A percentile compares a stretch with the other conserved stretches of the same genome.
Evolutionary conservation across 2,888 invertebrate genomes (phyloP).

Genomic region (Stenichneumon culpator): DNA sequence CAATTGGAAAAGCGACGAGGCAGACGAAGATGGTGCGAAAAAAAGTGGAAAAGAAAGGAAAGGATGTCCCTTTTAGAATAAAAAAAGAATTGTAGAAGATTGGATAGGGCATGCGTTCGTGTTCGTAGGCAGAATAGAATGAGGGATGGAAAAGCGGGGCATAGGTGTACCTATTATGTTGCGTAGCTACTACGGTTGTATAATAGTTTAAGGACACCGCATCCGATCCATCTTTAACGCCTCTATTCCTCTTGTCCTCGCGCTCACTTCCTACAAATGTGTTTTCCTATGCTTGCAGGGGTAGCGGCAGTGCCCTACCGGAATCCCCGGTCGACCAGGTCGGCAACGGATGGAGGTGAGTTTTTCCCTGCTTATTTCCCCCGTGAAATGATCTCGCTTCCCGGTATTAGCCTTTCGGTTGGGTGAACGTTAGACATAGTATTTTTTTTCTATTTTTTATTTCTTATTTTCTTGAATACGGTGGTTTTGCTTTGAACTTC

Average conservation of each 20-base stretch:
- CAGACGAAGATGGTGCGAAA: conserved; percentile 30
- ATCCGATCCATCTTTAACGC: conserved; percentile 60
- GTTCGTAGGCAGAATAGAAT: conserved; percentile 41
- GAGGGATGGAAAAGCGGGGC: conserved; percentile 47
- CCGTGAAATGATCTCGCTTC: conserved; percentile 60
- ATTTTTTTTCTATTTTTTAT: background rate
- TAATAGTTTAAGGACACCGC: conserved; percentile 13
- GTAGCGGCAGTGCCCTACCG: conserved; percentile 86
- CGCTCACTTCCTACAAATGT: conserved; percentile 77
- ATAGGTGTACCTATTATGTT: conserved; percentile 26
- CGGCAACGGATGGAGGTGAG: conserved; percentile 88
- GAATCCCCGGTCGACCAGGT: conserved; percentile 86
- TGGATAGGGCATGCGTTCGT: conserved; percentile 7
- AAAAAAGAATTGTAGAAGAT: conserved; percentile 8
- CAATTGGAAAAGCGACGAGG: conserved; percentile 44
- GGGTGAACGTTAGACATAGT: background rate
- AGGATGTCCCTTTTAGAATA: conserved; percentile 36
- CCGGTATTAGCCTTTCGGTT: background rate
- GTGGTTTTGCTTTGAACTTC: background rate
- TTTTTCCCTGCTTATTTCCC: conserved; percentile 76
- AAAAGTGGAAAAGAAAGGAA: conserved; percentile 20
- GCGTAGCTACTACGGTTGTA: background rate
- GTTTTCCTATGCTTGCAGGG: conserved; percentile 85
- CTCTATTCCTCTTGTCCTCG: conserved; percentile 64
- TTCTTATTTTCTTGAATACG: background rate